Evolutionary conservation across 2,797 vertebrate genomes (phyloP).

Genomic region (Heterohyrax brucei): DNA sequence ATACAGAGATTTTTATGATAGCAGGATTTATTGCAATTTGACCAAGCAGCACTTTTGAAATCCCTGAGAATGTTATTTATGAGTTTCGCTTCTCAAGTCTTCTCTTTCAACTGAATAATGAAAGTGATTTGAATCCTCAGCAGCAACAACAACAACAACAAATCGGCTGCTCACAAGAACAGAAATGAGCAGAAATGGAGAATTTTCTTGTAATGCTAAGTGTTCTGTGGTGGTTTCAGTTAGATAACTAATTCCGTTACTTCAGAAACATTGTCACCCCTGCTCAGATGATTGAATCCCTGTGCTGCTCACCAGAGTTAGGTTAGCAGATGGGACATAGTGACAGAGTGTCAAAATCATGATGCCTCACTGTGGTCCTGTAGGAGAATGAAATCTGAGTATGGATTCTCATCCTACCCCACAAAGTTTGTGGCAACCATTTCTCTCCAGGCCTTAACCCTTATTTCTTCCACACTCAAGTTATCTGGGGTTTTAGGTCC

Average conservation of each 20-base stretch:
- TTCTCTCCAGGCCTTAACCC: neutral
- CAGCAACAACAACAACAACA: neutral
- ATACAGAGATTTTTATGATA: slow-evolving; percentile 64
- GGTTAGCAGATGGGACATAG: neutral
- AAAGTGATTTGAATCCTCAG: slow-evolving; percentile 62
- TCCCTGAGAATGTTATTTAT: slow-evolving; percentile 33
- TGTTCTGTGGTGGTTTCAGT: slow-evolving; percentile 40
- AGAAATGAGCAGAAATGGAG: slow-evolving; percentile 20
- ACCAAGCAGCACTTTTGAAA: slow-evolving; percentile 38
- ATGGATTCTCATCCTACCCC: neutral
- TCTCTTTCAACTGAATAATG: slow-evolving; percentile 56
- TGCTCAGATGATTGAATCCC: neutral
- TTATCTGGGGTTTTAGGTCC: too few relatives aligned
- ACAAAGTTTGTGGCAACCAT: neutral
- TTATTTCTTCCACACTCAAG: neutral
- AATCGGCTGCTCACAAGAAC: slow-evolving; percentile 52
- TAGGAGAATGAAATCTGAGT: neutral
- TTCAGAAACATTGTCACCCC: neutral
- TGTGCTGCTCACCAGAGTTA: neutral
- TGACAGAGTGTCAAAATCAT: neutral
- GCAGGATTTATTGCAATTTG: neutral
- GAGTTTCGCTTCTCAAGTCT: slow-evolving; percentile 38
- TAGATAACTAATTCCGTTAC: neutral
- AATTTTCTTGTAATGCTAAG: slow-evolving; percentile 12
- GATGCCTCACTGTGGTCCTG: neutral